These are phyloP conservation scores for Anarhynchus alexandrinus DNA, from an alignment of 2,113 vertebrate genomes.

Conservation along the genomic window DNA sequence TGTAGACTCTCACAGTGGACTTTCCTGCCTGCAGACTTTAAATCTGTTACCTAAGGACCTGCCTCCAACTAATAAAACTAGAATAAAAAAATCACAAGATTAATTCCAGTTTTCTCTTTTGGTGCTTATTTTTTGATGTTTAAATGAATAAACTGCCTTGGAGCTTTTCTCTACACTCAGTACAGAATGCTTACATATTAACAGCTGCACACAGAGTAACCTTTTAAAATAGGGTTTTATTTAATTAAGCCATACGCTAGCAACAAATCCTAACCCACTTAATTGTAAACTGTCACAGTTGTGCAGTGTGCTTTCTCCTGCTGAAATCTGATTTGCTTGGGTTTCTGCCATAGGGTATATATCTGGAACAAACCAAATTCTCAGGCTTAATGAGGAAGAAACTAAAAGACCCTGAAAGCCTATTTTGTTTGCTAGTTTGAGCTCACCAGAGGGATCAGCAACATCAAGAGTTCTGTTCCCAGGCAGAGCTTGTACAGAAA, in stretches of 20 bases:
- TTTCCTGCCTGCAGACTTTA: not conserved
- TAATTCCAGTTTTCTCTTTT: not conserved
- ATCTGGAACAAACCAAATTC: not conserved
- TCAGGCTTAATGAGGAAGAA: not conserved
- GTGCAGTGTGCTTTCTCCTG: not conserved
- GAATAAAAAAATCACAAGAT: not conserved
- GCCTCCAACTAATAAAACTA: not conserved
- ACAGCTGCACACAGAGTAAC: conserved; percentile 9
- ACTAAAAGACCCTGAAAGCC: not conserved
- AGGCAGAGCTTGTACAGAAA: not conserved
- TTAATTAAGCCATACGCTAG: conserved; percentile 23
- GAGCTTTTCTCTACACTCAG: not conserved
- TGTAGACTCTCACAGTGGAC: not conserved
- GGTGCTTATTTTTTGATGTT: not conserved
- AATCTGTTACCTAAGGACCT: not conserved
- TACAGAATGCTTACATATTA: not conserved
- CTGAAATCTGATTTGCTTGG: conserved; percentile 34
- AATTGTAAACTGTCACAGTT: conserved; percentile 16
- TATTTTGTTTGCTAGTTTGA: not conserved
- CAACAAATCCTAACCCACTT: conserved; percentile 8
- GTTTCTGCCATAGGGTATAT: conserved; percentile 36
- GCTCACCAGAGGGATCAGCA: not conserved
- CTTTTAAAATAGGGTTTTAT: conserved; percentile 45
- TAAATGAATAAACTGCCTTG: not conserved
- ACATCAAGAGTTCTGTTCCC: not conserved